Percentiles rank a stretch among this genome's conserved stretches.
Evolutionary conservation across 2,113 vertebrate species (phyloP).

Genomic region (Nothobranchius kuhntae): DNA sequence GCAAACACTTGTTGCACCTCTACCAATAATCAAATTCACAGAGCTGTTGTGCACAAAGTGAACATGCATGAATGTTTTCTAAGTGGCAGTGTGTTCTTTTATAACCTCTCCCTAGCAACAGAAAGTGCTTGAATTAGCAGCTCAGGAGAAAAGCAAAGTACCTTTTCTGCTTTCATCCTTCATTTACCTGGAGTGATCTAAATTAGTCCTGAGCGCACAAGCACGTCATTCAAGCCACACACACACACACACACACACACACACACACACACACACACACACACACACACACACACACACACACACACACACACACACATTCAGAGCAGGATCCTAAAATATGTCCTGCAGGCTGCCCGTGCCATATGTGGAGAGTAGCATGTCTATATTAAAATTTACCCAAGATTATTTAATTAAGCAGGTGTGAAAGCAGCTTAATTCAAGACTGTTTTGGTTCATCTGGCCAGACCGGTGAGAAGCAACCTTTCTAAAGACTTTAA

Average conservation of each 20-base stretch:
- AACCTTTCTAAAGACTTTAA: conserved; percentile 26
- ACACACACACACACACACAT: conserved; percentile 2
- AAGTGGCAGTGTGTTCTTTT: neutral
- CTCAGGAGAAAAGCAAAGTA: conserved; percentile 35
- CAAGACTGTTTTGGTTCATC: conserved; percentile 26
- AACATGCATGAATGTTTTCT: neutral
- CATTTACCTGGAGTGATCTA: conserved; percentile 59
- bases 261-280: no score
- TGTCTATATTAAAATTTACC: conserved; percentile 60
- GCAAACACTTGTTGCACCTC: neutral
- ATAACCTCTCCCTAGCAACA: conserved; percentile 7
- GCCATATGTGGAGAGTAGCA: conserved; percentile 65
- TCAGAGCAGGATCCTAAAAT: conserved; percentile 40
- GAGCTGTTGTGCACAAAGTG: neutral
- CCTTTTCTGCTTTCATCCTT: conserved; percentile 56
- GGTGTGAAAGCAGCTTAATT: conserved; percentile 68
- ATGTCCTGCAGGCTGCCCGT: conserved; percentile 62
- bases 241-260: no score
- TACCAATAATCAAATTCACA: neutral
- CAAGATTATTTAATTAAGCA: conserved; percentile 67
- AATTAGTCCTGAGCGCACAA: conserved; percentile 68
- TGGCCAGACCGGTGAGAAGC: conserved; percentile 7
- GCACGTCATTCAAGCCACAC: conserved; percentile 56
- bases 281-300: no score
- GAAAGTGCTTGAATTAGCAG: conserved; percentile 27